Evolutionary conservation across 2,797 vertebrate genomes (phyloP).

Genomic region (Chaetophractus vellerosus): DNA sequence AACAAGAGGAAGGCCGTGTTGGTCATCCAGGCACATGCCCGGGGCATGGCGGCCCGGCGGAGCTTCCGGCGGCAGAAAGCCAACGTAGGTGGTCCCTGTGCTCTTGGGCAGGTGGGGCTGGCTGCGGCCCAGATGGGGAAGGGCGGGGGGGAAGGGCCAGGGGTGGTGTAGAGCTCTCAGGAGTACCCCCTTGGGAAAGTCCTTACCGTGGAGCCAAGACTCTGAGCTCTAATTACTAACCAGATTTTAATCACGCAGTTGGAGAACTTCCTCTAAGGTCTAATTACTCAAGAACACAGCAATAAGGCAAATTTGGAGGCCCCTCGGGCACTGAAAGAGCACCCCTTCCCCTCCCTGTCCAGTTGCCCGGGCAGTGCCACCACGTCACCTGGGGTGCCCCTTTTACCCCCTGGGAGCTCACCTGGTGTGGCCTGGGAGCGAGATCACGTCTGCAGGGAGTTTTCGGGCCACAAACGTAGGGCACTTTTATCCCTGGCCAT

Average conservation of each 20-base stretch:
- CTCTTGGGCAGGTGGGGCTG: neutral
- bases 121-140: neutral
- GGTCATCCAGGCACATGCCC: constrained; percentile 94
- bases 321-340: neutral
- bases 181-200: neutral
- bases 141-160: neutral
- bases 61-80: constrained; percentile 88
- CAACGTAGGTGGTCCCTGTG: constrained; percentile 86
- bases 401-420: neutral
- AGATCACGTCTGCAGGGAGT: accelerated
- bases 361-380: neutral
- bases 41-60: constrained; percentile 93
- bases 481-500: neutral
- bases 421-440: neutral
- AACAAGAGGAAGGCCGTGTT: constrained; percentile 91
- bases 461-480: neutral
- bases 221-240: neutral
- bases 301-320: neutral
- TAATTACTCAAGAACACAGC: neutral
- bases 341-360: neutral
- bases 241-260: no score
- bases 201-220: neutral
- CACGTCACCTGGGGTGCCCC: neutral
- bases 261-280: no score
- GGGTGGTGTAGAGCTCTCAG: neutral